Evolutionary conservation across 1,140 invertebrate species (phyloP).

Genomic region (Cecropterus lyciades): DNA sequence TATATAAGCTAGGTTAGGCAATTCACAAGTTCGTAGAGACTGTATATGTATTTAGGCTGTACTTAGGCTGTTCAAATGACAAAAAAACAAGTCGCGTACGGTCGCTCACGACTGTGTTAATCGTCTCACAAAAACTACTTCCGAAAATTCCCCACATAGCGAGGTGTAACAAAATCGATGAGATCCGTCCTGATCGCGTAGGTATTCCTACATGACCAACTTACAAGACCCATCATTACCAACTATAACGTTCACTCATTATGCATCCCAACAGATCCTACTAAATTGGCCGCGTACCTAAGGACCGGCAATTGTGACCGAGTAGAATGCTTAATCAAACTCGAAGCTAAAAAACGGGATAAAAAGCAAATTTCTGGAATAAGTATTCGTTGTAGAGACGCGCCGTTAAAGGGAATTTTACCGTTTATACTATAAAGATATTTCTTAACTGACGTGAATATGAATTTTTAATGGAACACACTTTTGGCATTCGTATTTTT

Average conservation of each 20-base stretch:
- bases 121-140: slow-evolving; percentile 40
- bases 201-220: slow-evolving; percentile 43
- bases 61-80: no score
- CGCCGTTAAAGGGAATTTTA: not conserved
- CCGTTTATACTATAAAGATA: not conserved
- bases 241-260: not conserved
- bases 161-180: slow-evolving; percentile 60
- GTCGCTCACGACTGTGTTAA: slow-evolving; percentile 34
- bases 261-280: slow-evolving; percentile 26
- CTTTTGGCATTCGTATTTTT: no score
- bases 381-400: not conserved
- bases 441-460: not conserved
- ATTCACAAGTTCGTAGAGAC: no score
- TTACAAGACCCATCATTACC: slow-evolving; percentile 33
- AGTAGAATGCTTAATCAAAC: slow-evolving; percentile 65
- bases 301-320: slow-evolving; percentile 48
- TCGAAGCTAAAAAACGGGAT: slow-evolving; percentile 33
- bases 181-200: slow-evolving; percentile 54
- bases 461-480: not conserved
- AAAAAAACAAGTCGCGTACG: slow-evolving; percentile 18
- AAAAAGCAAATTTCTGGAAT: slow-evolving; percentile 17
- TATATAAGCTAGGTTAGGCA: no score
- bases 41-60: no score
- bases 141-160: slow-evolving; percentile 62
- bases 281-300: slow-evolving; percentile 42